A percentile compares a stretch with the other conserved stretches of the same genome.
These are phyloP conservation scores for Strigamia transsilvanica DNA, from an alignment of 2,888 invertebrate species.

Conservation along the genomic window DNA sequence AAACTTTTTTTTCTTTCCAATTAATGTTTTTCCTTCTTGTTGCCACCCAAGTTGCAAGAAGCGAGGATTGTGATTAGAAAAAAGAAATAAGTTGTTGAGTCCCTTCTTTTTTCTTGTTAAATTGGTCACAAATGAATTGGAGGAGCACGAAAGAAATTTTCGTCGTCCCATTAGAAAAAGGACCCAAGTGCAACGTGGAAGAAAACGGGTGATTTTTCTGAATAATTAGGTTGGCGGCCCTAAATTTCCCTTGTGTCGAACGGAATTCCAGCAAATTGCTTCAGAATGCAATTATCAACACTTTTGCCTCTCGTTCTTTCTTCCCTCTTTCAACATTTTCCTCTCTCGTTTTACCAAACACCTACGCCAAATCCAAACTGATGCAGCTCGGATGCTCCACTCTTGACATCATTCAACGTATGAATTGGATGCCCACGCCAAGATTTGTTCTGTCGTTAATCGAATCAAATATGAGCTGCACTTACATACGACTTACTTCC, in stretches of 20 bases:
- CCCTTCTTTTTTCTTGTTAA: background rate
- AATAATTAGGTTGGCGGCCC: constrained; percentile 3
- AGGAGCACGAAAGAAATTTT: background rate
- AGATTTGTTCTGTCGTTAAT: background rate
- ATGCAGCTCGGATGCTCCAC: background rate
- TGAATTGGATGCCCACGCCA: constrained; percentile 3
- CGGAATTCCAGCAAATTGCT: constrained; percentile 8
- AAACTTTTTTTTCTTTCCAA: background rate
- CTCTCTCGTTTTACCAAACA: background rate
- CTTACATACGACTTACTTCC: background rate
- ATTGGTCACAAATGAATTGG: constrained; percentile 8
- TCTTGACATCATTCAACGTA: constrained; percentile 3
- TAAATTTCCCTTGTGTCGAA: constrained; percentile 8
- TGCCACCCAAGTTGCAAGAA: background rate
- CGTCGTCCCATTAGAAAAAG: constrained; percentile 2
- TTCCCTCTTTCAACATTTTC: background rate
- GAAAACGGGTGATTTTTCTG: constrained; percentile 2
- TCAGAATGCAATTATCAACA: constrained; percentile 2
- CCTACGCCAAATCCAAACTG: background rate
- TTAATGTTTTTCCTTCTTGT: background rate
- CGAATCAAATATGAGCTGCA: background rate
- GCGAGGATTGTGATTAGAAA: background rate
- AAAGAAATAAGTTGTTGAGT: background rate
- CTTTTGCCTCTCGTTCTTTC: background rate
- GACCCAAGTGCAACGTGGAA: constrained; percentile 2